phyloP scores from a whole-genome alignment of 2,888 invertebrate genomes.

The Lasius fuliginosus region DNA sequence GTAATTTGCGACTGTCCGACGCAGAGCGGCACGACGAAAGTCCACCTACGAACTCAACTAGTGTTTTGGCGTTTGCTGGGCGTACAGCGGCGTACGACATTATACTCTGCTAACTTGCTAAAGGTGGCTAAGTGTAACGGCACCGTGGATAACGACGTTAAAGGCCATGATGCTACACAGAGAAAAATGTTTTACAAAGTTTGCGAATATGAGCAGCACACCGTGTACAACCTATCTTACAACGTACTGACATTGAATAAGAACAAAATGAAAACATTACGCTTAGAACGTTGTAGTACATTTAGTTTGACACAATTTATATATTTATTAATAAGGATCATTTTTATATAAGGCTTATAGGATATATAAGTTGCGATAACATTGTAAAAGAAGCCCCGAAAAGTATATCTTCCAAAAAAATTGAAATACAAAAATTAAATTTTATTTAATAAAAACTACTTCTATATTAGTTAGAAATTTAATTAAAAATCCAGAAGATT shows the following conservation, averaged over 20 bases:
- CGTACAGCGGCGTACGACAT: slow-evolving; percentile 33
- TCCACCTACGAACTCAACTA: slow-evolving; percentile 44
- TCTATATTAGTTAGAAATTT: slow-evolving; percentile 11
- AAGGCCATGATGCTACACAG: slow-evolving; percentile 34
- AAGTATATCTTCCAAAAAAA: background rate
- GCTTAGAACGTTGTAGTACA: background rate
- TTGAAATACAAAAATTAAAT: slow-evolving; percentile 18
- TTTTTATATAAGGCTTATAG: background rate
- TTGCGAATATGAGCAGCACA: background rate
- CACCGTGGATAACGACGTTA: slow-evolving; percentile 44
- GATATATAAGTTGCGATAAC: background rate
- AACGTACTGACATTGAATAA: slow-evolving; percentile 1
- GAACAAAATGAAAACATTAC: slow-evolving; percentile 12
- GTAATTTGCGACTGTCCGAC: slow-evolving; percentile 70
- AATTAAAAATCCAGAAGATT: background rate
- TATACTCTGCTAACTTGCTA: slow-evolving; percentile 52
- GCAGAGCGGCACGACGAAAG: slow-evolving; percentile 57
- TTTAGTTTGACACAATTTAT: background rate
- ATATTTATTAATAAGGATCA: background rate
- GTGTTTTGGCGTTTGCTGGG: slow-evolving; percentile 50
- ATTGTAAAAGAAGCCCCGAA: background rate
- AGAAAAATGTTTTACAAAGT: slow-evolving; percentile 50
- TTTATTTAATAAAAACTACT: background rate
- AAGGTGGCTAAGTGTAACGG: slow-evolving; percentile 55
- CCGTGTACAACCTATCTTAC: slow-evolving; percentile 8